These are phyloP conservation scores for Chiroxiphia lanceolata DNA, from an alignment of 2,797 vertebrate species.

Conservation along the genomic window DNA sequence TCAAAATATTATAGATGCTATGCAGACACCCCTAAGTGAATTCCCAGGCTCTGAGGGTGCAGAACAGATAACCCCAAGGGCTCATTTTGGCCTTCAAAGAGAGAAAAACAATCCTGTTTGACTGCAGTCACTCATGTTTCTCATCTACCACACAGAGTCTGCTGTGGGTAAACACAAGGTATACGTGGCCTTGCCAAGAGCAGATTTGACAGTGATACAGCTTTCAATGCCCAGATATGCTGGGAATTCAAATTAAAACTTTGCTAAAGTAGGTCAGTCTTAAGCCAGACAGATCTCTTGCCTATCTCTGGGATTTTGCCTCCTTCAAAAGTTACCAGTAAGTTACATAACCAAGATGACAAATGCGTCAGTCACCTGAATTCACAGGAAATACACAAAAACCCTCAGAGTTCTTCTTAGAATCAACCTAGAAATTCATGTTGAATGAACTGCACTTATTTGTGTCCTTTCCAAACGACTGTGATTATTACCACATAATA, in stretches of 20 bases:
- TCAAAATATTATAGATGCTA: neutral
- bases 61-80: neutral
- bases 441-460: neutral
- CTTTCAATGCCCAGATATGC: neutral
- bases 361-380: neutral
- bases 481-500: too few species aligned
- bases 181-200: neutral
- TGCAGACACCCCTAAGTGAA: neutral
- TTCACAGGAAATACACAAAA: neutral
- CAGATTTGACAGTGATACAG: neutral
- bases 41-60: neutral
- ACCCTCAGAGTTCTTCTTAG: neutral
- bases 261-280: neutral
- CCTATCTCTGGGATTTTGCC: neutral
- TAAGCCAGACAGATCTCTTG: neutral
- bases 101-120: neutral
- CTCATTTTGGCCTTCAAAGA: neutral
- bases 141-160: fast-evolving
- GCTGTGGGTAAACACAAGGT: neutral
- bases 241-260: neutral
- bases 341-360: neutral
- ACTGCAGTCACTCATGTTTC: neutral
- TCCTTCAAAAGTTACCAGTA: neutral
- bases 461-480: neutral
- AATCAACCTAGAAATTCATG: neutral